Base-by-base conservation (phyloP, 2,888 invertebrate species). In the Standfussiana lucernea region DNA sequence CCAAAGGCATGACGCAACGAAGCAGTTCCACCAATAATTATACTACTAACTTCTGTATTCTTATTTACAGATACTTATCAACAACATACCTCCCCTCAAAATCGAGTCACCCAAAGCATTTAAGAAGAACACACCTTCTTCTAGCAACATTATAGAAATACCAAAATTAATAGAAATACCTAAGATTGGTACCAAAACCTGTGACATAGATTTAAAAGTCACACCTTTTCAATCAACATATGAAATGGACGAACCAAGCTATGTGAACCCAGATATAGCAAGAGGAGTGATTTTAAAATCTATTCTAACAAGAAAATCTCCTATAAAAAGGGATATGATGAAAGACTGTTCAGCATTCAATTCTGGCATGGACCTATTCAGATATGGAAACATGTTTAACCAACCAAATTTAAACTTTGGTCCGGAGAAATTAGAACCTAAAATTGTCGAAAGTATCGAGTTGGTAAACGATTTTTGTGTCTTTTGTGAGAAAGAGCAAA, bases 281-380 rank as follows among this genome's bases (percentile, higher is more conserved):
- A 15, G 77, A 56, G 79, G 82, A 0, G 69, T 82, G 1, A 80
- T 80, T 0, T 24, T 82, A 0, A 76, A 83, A 45, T 84, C 81
- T 0, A 81, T 83, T 3, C 8, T 83, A 21, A 83, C 81, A 10
- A 72, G 84, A 21, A 82, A 84, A 64, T 45, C 66, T n/a, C 83
- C 83, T 0, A 59, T 83, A 0, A 77, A 70, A 21, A 85, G 61
- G 18, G 85, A 77, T 8, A 73, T 85, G 35, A 32, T 42, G 11
- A 70, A 40, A 11, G 69, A 82, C 3, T 56, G 53, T 7, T 8
- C 67, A 0, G 75, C 61, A 8, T 84, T 84, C 35, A 35, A 79
- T 50, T 68, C 79, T 1, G 70, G 83, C 0, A 77, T 82, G 45
- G 47, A 77, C 28, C 21, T 82, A 10, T 32, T 82, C 5, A 59